Evolutionary conservation across 2,113 vertebrate species (phyloP).

Genomic region (Laterallus jamaicensis): DNA sequence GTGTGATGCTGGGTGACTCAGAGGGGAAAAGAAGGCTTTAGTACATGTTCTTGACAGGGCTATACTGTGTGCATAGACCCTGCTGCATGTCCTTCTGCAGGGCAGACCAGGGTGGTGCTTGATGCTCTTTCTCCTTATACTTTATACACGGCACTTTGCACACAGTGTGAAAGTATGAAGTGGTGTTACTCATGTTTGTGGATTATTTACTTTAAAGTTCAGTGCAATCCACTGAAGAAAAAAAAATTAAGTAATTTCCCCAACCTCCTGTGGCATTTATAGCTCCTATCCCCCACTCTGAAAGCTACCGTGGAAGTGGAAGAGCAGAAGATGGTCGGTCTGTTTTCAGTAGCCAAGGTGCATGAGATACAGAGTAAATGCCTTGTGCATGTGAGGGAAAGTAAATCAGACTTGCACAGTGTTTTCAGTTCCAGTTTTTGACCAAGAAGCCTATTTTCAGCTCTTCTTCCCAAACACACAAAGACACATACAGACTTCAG

Average conservation of each 20-base stretch:
- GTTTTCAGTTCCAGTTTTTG: constrained; percentile 11
- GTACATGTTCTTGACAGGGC: background rate
- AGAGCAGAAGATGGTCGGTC: background rate
- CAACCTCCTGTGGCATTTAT: background rate
- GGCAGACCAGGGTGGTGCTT: background rate
- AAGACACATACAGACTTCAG: background rate
- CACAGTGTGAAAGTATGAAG: background rate
- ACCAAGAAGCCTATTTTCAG: constrained; percentile 20
- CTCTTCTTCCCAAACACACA: background rate
- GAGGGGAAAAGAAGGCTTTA: background rate
- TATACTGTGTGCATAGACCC: background rate
- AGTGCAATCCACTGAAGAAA: background rate
- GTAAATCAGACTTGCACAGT: background rate
- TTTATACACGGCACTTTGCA: background rate
- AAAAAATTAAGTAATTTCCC: background rate
- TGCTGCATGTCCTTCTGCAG: background rate
- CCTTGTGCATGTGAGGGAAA: background rate
- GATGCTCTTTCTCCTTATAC: background rate
- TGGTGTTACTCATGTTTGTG: background rate
- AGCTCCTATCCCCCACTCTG: background rate
- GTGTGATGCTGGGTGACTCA: background rate
- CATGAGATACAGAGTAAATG: background rate
- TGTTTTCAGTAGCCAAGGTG: constrained; percentile 8
- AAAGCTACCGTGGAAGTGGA: background rate
- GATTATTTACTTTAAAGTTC: background rate